phyloP scores from a whole-genome alignment of 2,888 invertebrate species.

The Masnerella sp. region DNA sequence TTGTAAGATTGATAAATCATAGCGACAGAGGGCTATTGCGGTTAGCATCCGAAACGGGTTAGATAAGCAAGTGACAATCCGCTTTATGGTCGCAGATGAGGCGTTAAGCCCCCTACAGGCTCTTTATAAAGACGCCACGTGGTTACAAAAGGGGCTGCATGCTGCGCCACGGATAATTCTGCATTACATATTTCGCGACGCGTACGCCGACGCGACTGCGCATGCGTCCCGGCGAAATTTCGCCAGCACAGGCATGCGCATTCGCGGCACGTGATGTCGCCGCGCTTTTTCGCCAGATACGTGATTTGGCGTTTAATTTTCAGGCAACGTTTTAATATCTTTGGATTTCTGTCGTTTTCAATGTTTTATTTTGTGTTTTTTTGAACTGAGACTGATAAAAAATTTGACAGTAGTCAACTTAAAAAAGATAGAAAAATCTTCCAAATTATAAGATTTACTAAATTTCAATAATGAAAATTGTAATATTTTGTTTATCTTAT shows the following conservation, averaged over 20 bases:
- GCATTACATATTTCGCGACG: constrained; percentile 62
- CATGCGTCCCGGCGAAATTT: constrained; percentile 53
- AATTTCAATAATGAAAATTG: no score
- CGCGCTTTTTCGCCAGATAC: constrained; percentile 58
- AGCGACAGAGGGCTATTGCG: constrained; percentile 27
- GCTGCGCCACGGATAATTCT: constrained; percentile 69
- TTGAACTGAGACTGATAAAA: no score
- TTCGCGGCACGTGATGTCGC: constrained; percentile 61
- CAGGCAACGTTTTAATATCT: constrained; percentile 16
- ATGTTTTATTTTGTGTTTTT: no score
- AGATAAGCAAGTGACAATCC: constrained; percentile 76
- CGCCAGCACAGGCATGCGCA: constrained; percentile 62
- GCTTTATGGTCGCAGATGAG: constrained; percentile 73
- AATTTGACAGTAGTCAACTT: no score
- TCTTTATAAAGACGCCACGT: constrained; percentile 60
- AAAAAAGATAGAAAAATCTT: no score
- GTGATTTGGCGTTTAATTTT: constrained; percentile 36
- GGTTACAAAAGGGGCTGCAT: constrained; percentile 69
- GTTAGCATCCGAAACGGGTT: constrained; percentile 50
- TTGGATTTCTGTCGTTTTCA: no score
- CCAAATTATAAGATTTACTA: no score
- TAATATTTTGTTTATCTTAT: no score
- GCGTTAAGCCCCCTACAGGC: constrained; percentile 65
- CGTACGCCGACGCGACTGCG: constrained; percentile 53
- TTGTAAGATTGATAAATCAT: constrained; percentile 41